phyloP scores from a whole-genome alignment of 1,140 invertebrate species.

The Drosophila busckii region DNA sequence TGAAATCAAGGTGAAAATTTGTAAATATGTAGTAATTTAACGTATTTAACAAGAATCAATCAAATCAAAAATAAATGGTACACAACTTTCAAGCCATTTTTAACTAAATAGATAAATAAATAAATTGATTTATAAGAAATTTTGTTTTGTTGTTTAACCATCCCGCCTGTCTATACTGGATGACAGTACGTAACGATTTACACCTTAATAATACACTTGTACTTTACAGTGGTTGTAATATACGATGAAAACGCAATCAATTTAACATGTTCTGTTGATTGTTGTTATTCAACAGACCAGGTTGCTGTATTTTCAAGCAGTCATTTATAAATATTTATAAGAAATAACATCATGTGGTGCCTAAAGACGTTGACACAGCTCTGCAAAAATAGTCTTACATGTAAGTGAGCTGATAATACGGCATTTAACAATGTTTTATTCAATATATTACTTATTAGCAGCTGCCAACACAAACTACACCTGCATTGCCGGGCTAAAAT shows the following conservation, averaged over 20 bases:
- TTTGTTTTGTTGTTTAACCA: no score
- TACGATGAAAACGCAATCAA: no score
- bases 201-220: no score
- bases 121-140: neutral
- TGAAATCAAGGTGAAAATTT: neutral
- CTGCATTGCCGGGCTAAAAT: conserved; percentile 81
- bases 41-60: neutral
- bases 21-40: neutral
- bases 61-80: no score
- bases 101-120: neutral
- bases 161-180: no score
- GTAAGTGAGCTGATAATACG: conserved; percentile 3
- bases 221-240: no score
- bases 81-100: neutral
- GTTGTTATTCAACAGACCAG: conserved; percentile 34
- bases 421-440: neutral
- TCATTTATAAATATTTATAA: conserved; percentile 9
- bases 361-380: conserved; percentile 43
- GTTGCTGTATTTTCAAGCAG: conserved; percentile 5
- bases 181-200: no score
- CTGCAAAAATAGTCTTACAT: conserved; percentile 32
- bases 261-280: conserved; percentile 3
- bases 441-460: conserved; percentile 11
- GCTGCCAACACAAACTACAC: conserved; percentile 39
- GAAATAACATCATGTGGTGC: conserved; percentile 36